A percentile compares a stretch with the other conserved stretches of the same genome.
Evolutionary conservation across 2,888 invertebrate genomes (phyloP).

Genomic region (Biston betularia): DNA sequence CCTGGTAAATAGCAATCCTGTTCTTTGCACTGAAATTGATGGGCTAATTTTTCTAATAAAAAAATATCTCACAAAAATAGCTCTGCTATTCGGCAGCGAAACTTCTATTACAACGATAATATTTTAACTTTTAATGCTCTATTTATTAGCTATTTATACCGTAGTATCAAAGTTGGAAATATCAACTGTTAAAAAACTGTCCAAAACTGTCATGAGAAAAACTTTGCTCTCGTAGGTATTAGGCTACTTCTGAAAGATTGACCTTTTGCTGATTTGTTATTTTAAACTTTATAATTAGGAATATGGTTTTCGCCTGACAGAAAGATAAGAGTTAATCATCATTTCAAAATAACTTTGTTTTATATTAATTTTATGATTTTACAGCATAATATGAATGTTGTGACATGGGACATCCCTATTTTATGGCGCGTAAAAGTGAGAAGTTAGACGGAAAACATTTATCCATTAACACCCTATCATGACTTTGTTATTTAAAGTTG

Average conservation of each 20-base stretch:
- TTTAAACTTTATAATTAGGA: slow-evolving; percentile 11
- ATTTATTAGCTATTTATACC: too few species aligned
- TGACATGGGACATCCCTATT: slow-evolving; percentile 23
- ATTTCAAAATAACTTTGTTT: neutral
- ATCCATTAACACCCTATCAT: slow-evolving; percentile 17
- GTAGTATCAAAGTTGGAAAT: neutral
- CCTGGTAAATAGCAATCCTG: too few species aligned
- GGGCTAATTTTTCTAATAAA: too few species aligned
- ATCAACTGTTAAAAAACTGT: neutral
- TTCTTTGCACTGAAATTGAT: too few species aligned
- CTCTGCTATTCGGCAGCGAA: too few species aligned
- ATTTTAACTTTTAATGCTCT: too few species aligned
- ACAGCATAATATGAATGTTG: neutral
- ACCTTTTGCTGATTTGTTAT: slow-evolving; percentile 4
- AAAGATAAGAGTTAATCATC: neutral
- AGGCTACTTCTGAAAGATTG: slow-evolving; percentile 5
- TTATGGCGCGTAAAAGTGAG: slow-evolving; percentile 26
- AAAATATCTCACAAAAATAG: too few species aligned
- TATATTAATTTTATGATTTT: neutral
- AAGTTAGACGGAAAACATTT: slow-evolving; percentile 29
- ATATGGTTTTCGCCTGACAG: neutral
- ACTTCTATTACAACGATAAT: too few species aligned
- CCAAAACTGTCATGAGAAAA: neutral
- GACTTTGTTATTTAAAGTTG: slow-evolving; percentile 7
- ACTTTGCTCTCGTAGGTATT: slow-evolving; percentile 1